Base-by-base conservation (phyloP, 2,113 vertebrate genomes). In the Fukomys damarensis region DNA sequence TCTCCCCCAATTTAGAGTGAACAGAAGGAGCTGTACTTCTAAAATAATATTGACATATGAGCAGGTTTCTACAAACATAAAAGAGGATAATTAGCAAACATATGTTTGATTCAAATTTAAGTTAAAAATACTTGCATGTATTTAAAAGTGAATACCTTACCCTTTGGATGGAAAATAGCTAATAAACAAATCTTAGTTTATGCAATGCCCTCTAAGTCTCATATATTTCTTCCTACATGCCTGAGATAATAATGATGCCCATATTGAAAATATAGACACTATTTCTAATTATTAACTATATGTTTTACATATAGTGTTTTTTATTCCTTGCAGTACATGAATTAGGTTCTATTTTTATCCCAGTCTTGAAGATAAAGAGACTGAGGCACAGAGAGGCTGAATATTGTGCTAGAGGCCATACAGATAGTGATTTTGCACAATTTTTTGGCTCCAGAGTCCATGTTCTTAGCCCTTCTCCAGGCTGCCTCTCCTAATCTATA, bases 1-100 rank as follows among this genome's bases (percentile, higher is more conserved):
- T 90, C n/a, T 65, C 10, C 80, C 38, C 19, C 26, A 89, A 32
- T 94, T 93, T 84, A 85, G 84, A 97, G 63, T 43, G 94, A 97
- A 94, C 97, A 97, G 95, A 96, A 97, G 97, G 97, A 97, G 86
- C 70, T 65, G 65, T 52, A 68, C 65, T 95, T 95, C 90, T 94
- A 97, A 97, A 97, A 96, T 97, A 97, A 96, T 96, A 95, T 93
- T 96, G 96, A 96, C 97, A 97, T 94, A 91, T 96, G 97, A 97
- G 96, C 82, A 94, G 92, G 85, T 89, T 92, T 97, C 81, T 70
- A 63, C 82, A 96, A 97, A 94, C 94, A 95, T 93, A 77, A 94
- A 96, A 95, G 89, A 91, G 58, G 91, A 81, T 96, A 94, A 98
- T 97, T 96, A 97, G 80, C 46, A 91, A 96, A 77, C 96, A 96